These are phyloP conservation scores for Xestia ashworthii DNA, from an alignment of 2,888 invertebrate species.

Conservation along the genomic window DNA sequence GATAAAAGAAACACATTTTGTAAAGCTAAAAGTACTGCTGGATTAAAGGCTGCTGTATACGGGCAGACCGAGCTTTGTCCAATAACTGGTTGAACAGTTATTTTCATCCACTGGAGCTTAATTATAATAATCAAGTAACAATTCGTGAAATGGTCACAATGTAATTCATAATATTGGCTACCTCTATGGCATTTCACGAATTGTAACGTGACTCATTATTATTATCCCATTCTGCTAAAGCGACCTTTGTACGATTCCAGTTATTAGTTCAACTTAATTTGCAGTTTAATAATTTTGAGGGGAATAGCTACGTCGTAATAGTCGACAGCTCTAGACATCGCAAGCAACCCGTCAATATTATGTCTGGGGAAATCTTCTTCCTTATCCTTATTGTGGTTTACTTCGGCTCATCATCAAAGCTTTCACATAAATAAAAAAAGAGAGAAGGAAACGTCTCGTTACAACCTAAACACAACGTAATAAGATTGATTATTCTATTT, in stretches of 20 bases:
- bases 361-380: not conserved
- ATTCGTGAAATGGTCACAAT: not conserved
- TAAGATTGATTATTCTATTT: slow-evolving; percentile 50
- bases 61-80: too few species aligned
- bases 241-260: not conserved
- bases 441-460: slow-evolving; percentile 5
- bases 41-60: too few species aligned
- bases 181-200: not conserved
- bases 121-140: not conserved
- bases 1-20: not conserved
- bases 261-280: not conserved
- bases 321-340: not conserved
- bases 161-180: not conserved
- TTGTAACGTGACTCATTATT: not conserved
- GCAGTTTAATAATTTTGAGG: not conserved
- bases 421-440: not conserved
- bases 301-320: not conserved
- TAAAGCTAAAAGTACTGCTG: not conserved
- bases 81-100: not conserved
- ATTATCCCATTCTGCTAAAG: not conserved
- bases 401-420: not conserved
- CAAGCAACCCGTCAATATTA: not conserved
- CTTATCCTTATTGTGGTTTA: not conserved
- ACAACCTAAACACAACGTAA: slow-evolving; percentile 28
- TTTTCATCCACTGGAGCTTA: not conserved